These are phyloP conservation scores for Cinara cedri DNA, from an alignment of 2,888 invertebrate species.

Conservation along the genomic window DNA sequence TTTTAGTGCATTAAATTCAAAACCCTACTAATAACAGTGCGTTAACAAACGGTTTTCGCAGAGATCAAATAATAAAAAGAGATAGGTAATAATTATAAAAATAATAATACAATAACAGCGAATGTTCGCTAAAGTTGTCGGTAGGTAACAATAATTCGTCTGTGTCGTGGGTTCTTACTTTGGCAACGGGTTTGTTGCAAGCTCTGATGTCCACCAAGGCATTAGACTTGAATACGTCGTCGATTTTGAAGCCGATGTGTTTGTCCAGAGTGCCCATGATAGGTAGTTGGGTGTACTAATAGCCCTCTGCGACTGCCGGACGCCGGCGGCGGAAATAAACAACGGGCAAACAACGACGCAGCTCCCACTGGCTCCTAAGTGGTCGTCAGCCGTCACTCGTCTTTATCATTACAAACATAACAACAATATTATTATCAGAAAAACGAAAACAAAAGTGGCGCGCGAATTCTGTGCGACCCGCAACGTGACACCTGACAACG, in stretches of 20 bases:
- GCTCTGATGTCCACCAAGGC: slow-evolving; percentile 69
- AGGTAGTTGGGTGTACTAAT: not conserved
- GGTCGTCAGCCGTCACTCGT: not conserved
- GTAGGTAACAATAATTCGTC: too few relatives aligned
- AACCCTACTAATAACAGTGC: too few relatives aligned
- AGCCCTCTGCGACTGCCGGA: not conserved
- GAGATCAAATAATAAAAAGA: too few relatives aligned
- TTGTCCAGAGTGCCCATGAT: slow-evolving; percentile 51
- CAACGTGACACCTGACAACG: not conserved
- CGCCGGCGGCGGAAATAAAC: too few relatives aligned
- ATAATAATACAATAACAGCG: too few relatives aligned
- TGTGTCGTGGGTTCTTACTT: slow-evolving; percentile 66
- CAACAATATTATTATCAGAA: too few relatives aligned
- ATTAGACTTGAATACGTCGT: slow-evolving; percentile 54
- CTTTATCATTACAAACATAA: not conserved
- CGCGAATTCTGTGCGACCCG: not conserved
- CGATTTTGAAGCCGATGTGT: slow-evolving; percentile 37
- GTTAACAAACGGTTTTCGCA: too few relatives aligned
- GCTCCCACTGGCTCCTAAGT: too few relatives aligned
- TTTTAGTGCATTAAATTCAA: too few relatives aligned
- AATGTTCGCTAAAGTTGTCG: too few relatives aligned
- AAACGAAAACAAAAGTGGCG: not conserved
- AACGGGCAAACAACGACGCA: not conserved
- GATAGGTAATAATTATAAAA: too few relatives aligned
- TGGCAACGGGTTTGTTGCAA: slow-evolving; percentile 72